Base-by-base conservation (phyloP, 2,888 invertebrate species). In the Meganola albula region DNA sequence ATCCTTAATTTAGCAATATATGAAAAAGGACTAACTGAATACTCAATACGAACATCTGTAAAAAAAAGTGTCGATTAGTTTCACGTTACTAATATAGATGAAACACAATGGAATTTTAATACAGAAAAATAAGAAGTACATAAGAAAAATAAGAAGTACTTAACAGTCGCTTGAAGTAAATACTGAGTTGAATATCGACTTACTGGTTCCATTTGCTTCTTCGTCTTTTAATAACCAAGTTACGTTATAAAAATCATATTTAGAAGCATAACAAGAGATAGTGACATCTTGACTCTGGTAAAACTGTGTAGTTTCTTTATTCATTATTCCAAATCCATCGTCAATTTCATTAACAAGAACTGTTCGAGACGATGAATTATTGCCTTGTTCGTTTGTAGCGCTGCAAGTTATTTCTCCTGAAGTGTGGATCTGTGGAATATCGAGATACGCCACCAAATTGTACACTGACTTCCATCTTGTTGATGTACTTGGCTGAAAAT, bases 251-350 rank as follows among this genome's bases (percentile, higher is more conserved):
- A 63, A 83, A 8, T 74, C 58, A 37, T 75, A 71, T 40, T 53
- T 63, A 0, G 83, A 82, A 14, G 77, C 84, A 14, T 72, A 44
- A 44, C 84, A 85, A 28, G 59, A 61, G 2, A 75, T 24, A 4
- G 37, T 42, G 1, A 75, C 62, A 4, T 51, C 43, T 7, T 72
- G 49, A 11, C 63, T 55, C 49, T 80, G 63, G 2, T 70, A 37
- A 33, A 63, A 76, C 75, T 76, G 78, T 1, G 44, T 48, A 5
- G 57, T 49, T 0, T 58, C 32, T 1, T 24, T 37, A 27, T 69
- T 47, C 12, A 39, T 47, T 18, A 80, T 67, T 4, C 80, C 83
- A 28, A 85, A 84, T 5, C 83, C 83, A 14, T 44, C 41, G 1
- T 34, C 10, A 3, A 80, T 53, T 40, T 85, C 85, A 31, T 78